Percentiles rank a stretch among this genome's conserved stretches.
These are phyloP conservation scores for Strigamia maritima DNA, from an alignment of 2,888 invertebrate species.

Conservation along the genomic window DNA sequence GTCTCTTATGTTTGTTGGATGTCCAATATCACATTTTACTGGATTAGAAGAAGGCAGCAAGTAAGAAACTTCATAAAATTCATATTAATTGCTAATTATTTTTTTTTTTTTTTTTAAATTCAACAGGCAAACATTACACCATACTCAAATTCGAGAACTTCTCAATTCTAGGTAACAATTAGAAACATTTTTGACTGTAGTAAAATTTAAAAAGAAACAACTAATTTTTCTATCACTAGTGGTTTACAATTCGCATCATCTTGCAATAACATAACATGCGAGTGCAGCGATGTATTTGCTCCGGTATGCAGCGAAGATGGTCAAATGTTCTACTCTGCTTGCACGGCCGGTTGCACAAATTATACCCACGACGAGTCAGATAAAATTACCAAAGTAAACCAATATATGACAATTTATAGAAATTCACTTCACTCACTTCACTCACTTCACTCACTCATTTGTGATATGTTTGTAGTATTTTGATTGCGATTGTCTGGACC, in stretches of 20 bases:
- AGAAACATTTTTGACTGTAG: too few species aligned
- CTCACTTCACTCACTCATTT: too few species aligned
- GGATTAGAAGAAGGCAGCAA: slow-evolving; percentile 56
- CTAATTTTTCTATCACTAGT: slow-evolving; percentile 4
- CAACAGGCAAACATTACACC: slow-evolving; percentile 21
- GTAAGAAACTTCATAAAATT: slow-evolving; percentile 37
- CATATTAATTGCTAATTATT: background rate
- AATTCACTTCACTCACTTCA: background rate
- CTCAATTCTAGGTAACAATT: slow-evolving; percentile 17
- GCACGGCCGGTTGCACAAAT: slow-evolving; percentile 74
- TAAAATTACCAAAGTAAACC: slow-evolving; percentile 7
- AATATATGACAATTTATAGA: background rate
- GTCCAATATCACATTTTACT: slow-evolving; percentile 78
- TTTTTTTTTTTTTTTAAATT: background rate
- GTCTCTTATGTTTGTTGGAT: slow-evolving; percentile 80
- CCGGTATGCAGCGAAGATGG: slow-evolving; percentile 82
- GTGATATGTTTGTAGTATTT: slow-evolving; percentile 57
- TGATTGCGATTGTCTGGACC: slow-evolving; percentile 57
- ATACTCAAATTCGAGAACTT: slow-evolving; percentile 7
- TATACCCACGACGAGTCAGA: slow-evolving; percentile 16
- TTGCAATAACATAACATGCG: slow-evolving; percentile 68
- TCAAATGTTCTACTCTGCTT: slow-evolving; percentile 80
- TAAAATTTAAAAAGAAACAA: slow-evolving; percentile 35
- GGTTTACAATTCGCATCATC: slow-evolving; percentile 45
- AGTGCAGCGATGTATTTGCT: slow-evolving; percentile 72